Evolutionary conservation across 2,888 invertebrate genomes (phyloP), one percentile per base, ranked within the genome.

Genomic region (Noctua janthe): DNA sequence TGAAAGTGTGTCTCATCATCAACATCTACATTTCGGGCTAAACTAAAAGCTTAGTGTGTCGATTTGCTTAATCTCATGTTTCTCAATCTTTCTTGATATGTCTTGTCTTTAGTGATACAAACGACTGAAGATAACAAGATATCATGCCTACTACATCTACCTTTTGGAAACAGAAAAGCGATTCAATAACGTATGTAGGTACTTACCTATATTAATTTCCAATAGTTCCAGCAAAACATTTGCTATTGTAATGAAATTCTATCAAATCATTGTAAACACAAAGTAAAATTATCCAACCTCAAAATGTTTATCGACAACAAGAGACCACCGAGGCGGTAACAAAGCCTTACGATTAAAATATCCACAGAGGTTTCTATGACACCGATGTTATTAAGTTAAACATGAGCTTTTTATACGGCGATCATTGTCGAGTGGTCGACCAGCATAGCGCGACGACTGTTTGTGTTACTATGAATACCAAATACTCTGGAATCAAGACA

Each of bases 301-400:
- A 85, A 56, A 92, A 92, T 95, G 93, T 94, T 95, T 94, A 93
- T 87, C 88, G 88, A 93, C 91, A 94, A 93, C 91, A 92, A 56
- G 71, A 88, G 95, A 95, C 95, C 96, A 95, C 95, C 95, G 89
- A 88, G 89, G 82, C 67, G 82, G 73, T 74, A 84, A 87, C 75
- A 85, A 82, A 74, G 80, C 73, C 62, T 23, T 82, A 78, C 83
- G 83, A 90, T 88, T 86, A 90, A 85, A 89, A 88, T 86, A 89
- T 87, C 72, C 73, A 83, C 71, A 72, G 56, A 71, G 80, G 91
- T 93, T 90, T 94, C 92, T 91, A 92, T 94, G 90, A 91, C 92
- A 90, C 88, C 90, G 90, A 83, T 94, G 93, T 95, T 94, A 91
- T 94, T 94, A 93, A 88, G 91, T 93, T 92, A 93, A 93, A 94